These are phyloP conservation scores for Nemoura dubitans DNA, from an alignment of 2,888 invertebrate genomes.

Conservation along the genomic window DNA sequence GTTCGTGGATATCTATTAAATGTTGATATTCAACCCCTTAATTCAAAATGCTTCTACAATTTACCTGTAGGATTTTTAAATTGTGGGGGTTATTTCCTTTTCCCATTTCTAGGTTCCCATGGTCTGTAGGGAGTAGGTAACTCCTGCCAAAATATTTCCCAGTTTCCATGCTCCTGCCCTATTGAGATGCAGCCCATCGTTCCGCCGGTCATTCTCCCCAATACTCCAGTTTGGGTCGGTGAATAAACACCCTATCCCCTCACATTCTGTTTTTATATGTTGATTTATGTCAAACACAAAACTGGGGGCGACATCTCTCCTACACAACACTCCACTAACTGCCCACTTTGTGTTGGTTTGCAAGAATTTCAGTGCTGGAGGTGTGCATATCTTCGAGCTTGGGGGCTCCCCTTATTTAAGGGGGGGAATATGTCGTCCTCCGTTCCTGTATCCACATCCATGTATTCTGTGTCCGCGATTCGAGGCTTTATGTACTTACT, in stretches of 20 bases:
- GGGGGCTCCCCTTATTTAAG: too few species aligned
- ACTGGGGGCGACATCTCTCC: slow-evolving; percentile 5
- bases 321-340: not conserved
- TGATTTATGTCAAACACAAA: not conserved
- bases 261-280: not conserved
- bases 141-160: not conserved
- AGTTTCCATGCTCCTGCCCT: not conserved
- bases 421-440: too few species aligned
- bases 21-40: slow-evolving; percentile 18
- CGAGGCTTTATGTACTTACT: too few species aligned
- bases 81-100: not conserved
- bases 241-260: not conserved
- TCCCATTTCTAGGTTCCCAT: not conserved
- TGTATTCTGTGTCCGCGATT: too few species aligned
- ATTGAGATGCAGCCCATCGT: slow-evolving; percentile 21
- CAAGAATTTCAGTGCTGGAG: too few species aligned
- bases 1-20: not conserved
- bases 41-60: slow-evolving; percentile 29
- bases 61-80: slow-evolving; percentile 8
- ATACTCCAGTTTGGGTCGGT: not conserved
- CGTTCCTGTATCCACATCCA: too few species aligned
- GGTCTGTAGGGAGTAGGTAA: not conserved
- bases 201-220: not conserved
- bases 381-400: too few species aligned
- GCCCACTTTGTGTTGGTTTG: slow-evolving; percentile 20